Conservation (phyloP, 2,113 vertebrate genomes). For the Cyprinodon tularosa region DNA sequence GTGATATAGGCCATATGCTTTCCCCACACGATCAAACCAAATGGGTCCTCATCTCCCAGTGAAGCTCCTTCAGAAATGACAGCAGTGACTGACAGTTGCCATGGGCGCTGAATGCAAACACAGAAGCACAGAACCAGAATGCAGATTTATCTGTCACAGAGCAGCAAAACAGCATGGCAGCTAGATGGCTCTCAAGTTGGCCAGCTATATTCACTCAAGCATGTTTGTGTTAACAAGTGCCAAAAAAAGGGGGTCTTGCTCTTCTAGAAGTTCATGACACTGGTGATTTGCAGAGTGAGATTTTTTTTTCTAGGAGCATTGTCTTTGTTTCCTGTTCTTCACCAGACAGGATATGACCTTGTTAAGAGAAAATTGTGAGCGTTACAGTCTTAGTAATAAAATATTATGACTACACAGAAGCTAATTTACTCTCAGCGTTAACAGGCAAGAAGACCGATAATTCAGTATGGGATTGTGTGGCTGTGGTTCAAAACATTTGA, state of each 20-base stretch:
- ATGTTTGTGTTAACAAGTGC: slow-evolving; percentile 25
- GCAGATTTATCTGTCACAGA: slow-evolving; percentile 56
- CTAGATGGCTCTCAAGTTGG: slow-evolving; percentile 46
- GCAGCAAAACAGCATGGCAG: slow-evolving; percentile 39
- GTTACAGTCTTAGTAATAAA: slow-evolving; percentile 32
- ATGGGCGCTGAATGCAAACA: slow-evolving; percentile 51
- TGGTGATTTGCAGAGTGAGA: slow-evolving; percentile 40
- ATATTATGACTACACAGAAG: slow-evolving; percentile 40
- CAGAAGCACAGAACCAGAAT: slow-evolving; percentile 51
- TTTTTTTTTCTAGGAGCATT: slow-evolving; percentile 3
- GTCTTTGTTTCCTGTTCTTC: slow-evolving; percentile 49
- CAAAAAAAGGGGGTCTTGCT: slow-evolving; percentile 32
- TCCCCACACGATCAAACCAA: slow-evolving; percentile 71
- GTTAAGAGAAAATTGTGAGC: slow-evolving; percentile 43
- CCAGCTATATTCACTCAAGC: slow-evolving; percentile 51
- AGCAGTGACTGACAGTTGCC: slow-evolving; percentile 70
- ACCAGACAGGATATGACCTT: slow-evolving; percentile 54
- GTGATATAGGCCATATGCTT: slow-evolving; percentile 59
- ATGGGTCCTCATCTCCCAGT: slow-evolving; percentile 63
- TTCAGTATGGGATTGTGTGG: slow-evolving; percentile 37
- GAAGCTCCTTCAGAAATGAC: slow-evolving; percentile 67
- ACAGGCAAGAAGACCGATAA: slow-evolving; percentile 18
- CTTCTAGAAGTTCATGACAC: slow-evolving; percentile 34
- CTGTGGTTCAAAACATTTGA: slow-evolving; percentile 36
- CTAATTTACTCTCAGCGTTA: slow-evolving; percentile 24